Conservation (phyloP, 2,113 vertebrate species). For the Burhinus bistriatus region DNA sequence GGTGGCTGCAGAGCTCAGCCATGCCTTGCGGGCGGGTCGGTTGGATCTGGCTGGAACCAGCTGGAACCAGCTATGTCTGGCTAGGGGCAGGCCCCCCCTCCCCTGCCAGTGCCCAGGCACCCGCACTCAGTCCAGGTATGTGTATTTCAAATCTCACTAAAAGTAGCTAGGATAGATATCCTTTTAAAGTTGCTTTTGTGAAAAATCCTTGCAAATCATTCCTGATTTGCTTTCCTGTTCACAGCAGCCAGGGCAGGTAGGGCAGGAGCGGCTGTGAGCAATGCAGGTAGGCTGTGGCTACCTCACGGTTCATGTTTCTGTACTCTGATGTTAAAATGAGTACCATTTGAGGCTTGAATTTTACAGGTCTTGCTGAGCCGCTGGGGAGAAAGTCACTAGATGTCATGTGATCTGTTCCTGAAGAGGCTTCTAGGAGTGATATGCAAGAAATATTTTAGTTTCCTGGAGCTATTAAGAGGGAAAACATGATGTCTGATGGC, state of each 20-base stretch:
- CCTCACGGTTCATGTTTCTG: not conserved
- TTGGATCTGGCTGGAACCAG: rapidly evolving
- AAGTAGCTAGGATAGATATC: not conserved
- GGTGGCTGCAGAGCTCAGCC: rapidly evolving
- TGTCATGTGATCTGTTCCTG: not conserved
- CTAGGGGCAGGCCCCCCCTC: rapidly evolving
- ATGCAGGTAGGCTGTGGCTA: not conserved
- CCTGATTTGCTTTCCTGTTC: not conserved
- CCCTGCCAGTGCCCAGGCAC: too few relatives aligned
- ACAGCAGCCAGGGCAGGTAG: not conserved
- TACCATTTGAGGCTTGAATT: not conserved
- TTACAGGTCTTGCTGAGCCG: not conserved
- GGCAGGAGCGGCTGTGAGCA: not conserved
- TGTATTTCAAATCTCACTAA: not conserved
- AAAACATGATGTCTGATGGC: not conserved
- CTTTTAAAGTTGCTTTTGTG: not conserved
- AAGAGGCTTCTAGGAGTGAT: not conserved
- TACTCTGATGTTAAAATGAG: not conserved
- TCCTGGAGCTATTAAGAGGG: not conserved
- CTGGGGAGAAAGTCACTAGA: not conserved
- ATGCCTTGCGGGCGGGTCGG: rapidly evolving
- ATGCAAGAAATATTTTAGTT: not conserved
- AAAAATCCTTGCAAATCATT: not conserved
- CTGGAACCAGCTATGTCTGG: too few relatives aligned
- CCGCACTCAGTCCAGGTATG: rapidly evolving